A percentile compares a stretch with the other conserved stretches of the same genome.
Evolutionary conservation across 1,140 invertebrate genomes (phyloP).

Genomic region (Teleogryllus occipitalis): DNA sequence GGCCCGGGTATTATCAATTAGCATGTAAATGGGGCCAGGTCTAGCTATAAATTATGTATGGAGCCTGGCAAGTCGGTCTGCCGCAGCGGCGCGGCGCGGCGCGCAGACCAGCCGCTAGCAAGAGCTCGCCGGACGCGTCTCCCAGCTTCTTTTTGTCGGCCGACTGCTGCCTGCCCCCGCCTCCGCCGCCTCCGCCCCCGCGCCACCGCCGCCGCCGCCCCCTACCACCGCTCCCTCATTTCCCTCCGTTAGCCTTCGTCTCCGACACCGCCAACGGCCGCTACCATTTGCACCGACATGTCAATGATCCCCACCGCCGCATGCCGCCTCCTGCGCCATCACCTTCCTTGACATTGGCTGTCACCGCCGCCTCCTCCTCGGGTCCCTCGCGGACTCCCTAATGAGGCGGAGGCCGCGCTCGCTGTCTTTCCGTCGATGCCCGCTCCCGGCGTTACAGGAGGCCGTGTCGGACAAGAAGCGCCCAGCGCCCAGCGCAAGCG

Average conservation of each 20-base stretch:
- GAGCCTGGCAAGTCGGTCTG: neutral
- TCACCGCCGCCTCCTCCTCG: neutral
- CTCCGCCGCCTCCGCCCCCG: too few relatives aligned
- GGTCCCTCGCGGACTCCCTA: neutral
- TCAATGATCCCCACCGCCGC: too few relatives aligned
- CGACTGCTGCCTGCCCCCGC: too few relatives aligned
- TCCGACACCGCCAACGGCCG: neutral
- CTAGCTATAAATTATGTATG: conserved; percentile 20
- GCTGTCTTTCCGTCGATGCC: too few relatives aligned
- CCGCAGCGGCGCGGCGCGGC: too few relatives aligned
- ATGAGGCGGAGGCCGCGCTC: neutral
- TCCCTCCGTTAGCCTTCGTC: neutral
- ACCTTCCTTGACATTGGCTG: neutral
- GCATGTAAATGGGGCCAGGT: conserved; percentile 19
- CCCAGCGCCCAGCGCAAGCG: neutral
- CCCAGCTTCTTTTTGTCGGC: too few relatives aligned
- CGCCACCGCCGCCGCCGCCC: too few relatives aligned
- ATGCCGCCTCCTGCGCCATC: neutral
- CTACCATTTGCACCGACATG: too few relatives aligned
- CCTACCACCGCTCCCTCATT: neutral
- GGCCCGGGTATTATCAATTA: conserved; percentile 21
- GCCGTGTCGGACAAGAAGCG: neutral
- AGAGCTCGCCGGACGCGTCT: too few relatives aligned
- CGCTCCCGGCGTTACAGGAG: neutral
- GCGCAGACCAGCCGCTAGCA: too few relatives aligned